Percentiles rank a stretch among this genome's conserved stretches.
Conservation (phyloP, 1,140 invertebrate species). For the Drosophila jambulina region DNA sequence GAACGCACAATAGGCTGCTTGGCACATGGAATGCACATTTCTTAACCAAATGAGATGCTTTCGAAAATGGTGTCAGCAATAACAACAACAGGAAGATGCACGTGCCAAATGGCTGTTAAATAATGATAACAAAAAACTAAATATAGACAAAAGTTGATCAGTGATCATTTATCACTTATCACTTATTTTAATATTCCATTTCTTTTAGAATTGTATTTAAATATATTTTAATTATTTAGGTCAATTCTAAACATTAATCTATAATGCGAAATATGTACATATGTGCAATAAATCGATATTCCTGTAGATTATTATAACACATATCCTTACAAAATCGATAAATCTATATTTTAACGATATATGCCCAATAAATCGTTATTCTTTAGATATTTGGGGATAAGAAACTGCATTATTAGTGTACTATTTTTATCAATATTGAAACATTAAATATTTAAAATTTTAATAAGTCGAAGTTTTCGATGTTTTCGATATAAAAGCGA, state of each 20-base stretch:
- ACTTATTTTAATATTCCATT: neutral
- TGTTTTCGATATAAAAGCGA: neutral
- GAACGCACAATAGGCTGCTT: slow-evolving; percentile 51
- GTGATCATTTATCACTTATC: neutral
- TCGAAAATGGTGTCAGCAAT: slow-evolving; percentile 58
- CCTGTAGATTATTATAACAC: too few species aligned
- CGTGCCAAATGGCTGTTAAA: slow-evolving; percentile 21
- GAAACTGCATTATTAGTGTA: too few species aligned
- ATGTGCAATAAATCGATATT: neutral
- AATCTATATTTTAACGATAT: neutral
- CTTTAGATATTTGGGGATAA: too few species aligned
- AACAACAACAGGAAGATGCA: slow-evolving; percentile 34
- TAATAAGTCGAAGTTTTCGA: neutral
- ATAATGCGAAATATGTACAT: too few species aligned
- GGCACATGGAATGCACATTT: slow-evolving; percentile 43
- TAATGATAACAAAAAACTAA: neutral
- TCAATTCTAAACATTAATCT: neutral
- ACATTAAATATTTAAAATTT: neutral
- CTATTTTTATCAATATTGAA: too few species aligned
- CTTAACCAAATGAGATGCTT: slow-evolving; percentile 37
- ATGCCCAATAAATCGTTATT: too few species aligned
- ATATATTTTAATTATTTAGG: neutral
- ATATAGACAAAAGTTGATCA: neutral
- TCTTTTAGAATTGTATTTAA: neutral
- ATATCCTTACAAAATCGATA: neutral